Conservation (phyloP, 2,888 invertebrate species). For the Pheosia gnoma region DNA sequence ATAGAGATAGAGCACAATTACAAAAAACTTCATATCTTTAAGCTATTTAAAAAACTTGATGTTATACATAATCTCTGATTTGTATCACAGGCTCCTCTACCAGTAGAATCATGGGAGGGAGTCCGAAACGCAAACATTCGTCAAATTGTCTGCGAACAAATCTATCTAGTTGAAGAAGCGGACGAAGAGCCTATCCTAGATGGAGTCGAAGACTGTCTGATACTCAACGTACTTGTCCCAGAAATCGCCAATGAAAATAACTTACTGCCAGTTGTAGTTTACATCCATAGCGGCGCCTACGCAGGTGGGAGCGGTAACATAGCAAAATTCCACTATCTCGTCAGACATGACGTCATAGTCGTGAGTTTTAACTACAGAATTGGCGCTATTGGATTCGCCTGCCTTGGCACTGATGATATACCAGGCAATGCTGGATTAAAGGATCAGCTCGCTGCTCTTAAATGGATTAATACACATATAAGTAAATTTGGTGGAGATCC, state of each 20-base stretch:
- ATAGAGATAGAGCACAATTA: too few relatives aligned
- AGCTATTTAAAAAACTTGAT: background rate
- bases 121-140: slow-evolving; percentile 49
- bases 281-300: slow-evolving; percentile 74
- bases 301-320: slow-evolving; percentile 70
- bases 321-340: slow-evolving; percentile 84
- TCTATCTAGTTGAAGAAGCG: slow-evolving; percentile 55
- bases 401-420: slow-evolving; percentile 83
- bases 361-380: slow-evolving; percentile 88
- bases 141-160: slow-evolving; percentile 62
- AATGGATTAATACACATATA: slow-evolving; percentile 90
- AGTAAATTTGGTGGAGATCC: slow-evolving; percentile 91
- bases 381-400: slow-evolving; percentile 89
- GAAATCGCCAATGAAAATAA: slow-evolving; percentile 58
- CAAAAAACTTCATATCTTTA: too few relatives aligned
- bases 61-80: background rate
- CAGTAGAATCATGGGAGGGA: slow-evolving; percentile 61
- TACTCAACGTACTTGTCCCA: slow-evolving; percentile 64
- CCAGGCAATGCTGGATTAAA: slow-evolving; percentile 94
- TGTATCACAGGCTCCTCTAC: slow-evolving; percentile 66
- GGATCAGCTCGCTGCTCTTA: slow-evolving; percentile 92
- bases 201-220: slow-evolving; percentile 69
- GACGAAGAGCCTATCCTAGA: slow-evolving; percentile 52
- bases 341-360: slow-evolving; percentile 86
- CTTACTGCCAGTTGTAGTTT: slow-evolving; percentile 68